These are phyloP conservation scores for Tachina lurida DNA, from an alignment of 2,888 invertebrate species.

Conservation along the genomic window DNA sequence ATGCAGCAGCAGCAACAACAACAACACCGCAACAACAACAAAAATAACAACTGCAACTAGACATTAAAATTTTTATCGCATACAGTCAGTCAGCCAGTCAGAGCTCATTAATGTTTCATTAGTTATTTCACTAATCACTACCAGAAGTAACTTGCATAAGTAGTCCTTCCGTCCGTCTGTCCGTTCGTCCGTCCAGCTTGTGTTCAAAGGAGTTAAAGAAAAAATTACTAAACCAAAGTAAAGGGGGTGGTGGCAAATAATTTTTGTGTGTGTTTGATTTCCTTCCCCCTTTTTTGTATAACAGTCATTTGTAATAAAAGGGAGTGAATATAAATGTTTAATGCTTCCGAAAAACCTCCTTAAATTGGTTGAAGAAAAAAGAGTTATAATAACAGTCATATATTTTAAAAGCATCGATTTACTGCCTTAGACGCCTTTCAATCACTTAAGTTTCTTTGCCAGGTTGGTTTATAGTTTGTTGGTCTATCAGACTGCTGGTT, in stretches of 20 bases:
- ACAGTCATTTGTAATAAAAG: constrained; percentile 27
- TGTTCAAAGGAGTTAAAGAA: neutral
- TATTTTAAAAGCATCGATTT: neutral
- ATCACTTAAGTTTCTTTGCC: too few relatives aligned
- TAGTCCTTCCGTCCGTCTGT: neutral
- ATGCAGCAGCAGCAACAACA: constrained; percentile 14
- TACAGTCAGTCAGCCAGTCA: constrained; percentile 71
- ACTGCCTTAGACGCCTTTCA: neutral
- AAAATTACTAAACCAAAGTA: neutral
- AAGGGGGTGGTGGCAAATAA: constrained; percentile 17
- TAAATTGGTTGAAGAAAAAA: constrained; percentile 23
- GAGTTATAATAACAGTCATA: constrained; percentile 47
- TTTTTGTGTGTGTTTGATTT: constrained; percentile 5
- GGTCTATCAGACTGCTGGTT: too few relatives aligned
- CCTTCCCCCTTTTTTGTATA: neutral
- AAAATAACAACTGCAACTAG: constrained; percentile 31
- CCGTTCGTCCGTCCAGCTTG: too few relatives aligned
- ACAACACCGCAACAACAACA: constrained; percentile 7
- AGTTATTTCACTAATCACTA: constrained; percentile 79
- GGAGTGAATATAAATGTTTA: constrained; percentile 27
- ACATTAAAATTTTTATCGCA: constrained; percentile 61
- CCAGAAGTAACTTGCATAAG: constrained; percentile 34
- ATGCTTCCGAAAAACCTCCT: constrained; percentile 29
- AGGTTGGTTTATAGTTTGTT: too few relatives aligned
- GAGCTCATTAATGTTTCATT: constrained; percentile 77